Conservation (phyloP, 2,888 invertebrate genomes). For the Hipparchia semele region DNA sequence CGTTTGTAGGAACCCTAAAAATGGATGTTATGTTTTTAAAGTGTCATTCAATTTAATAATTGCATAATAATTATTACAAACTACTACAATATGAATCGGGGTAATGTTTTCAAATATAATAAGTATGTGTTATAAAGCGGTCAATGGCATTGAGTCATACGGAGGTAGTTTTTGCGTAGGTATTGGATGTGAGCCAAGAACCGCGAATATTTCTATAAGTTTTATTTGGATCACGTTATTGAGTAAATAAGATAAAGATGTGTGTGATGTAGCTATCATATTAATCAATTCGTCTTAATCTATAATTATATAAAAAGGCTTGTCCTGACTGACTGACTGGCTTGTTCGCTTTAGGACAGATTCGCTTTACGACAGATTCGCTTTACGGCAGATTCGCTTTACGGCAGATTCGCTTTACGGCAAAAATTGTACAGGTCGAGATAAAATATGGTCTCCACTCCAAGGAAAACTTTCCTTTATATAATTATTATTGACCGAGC, state of each 20-base stretch:
- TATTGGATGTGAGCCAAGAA: conserved; percentile 11
- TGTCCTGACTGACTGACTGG: no score
- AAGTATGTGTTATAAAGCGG: conserved; percentile 17
- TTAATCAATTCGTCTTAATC: no score
- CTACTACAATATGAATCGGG: not conserved
- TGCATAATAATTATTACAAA: not conserved
- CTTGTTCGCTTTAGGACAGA: no score
- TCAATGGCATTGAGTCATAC: conserved; percentile 28
- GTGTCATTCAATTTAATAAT: not conserved
- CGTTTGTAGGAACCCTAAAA: not conserved
- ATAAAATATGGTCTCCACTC: no score
- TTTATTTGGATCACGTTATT: not conserved
- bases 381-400: no score
- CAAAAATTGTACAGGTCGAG: no score
- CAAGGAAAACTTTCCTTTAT: no score
- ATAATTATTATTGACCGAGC: no score
- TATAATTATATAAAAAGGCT: no score
- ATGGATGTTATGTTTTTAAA: not conserved
- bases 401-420: no score
- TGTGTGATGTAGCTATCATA: no score
- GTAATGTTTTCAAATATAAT: conserved; percentile 9
- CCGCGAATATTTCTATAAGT: conserved; percentile 6
- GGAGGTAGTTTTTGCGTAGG: conserved; percentile 2
- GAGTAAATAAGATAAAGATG: not conserved
- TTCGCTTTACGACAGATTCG: no score